Conservation (phyloP, 1,140 invertebrate species). For the Temnothorax longispinosus region DNA sequence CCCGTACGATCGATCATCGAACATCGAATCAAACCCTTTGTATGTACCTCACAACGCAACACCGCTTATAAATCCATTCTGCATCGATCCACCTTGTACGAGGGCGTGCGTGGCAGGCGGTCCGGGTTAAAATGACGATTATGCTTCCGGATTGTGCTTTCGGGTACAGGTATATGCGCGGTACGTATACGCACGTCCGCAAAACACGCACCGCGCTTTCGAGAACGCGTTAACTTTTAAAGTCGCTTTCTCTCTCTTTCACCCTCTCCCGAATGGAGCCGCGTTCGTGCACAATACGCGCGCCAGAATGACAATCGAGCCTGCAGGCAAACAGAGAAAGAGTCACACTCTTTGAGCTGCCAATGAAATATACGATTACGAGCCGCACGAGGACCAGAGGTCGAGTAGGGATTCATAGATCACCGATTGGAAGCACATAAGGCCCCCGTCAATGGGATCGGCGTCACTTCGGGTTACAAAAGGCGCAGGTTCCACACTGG, state of each 20-base stretch:
- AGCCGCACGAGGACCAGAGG: conserved; percentile 61
- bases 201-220: not conserved
- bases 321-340: conserved; percentile 60
- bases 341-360: conserved; percentile 64
- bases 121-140: conserved; percentile 29
- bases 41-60: conserved; percentile 36
- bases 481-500: conserved; percentile 79
- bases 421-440: conserved; percentile 75
- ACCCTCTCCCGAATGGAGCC: not conserved
- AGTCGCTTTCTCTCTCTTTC: conserved; percentile 43
- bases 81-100: conserved; percentile 56
- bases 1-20: conserved; percentile 52
- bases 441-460: conserved; percentile 72
- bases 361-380: conserved; percentile 81
- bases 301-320: conserved; percentile 62
- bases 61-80: conserved; percentile 57
- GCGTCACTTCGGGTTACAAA: conserved; percentile 66
- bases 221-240: conserved; percentile 52
- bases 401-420: conserved; percentile 82
- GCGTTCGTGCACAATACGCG: conserved; percentile 53
- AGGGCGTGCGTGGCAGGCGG: conserved; percentile 50
- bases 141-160: conserved; percentile 52
- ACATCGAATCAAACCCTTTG: conserved; percentile 49
- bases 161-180: conserved; percentile 5
- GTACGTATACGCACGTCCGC: not conserved